Conservation (phyloP, 2,797 vertebrate genomes). For the Leptoclinus maculatus region DNA sequence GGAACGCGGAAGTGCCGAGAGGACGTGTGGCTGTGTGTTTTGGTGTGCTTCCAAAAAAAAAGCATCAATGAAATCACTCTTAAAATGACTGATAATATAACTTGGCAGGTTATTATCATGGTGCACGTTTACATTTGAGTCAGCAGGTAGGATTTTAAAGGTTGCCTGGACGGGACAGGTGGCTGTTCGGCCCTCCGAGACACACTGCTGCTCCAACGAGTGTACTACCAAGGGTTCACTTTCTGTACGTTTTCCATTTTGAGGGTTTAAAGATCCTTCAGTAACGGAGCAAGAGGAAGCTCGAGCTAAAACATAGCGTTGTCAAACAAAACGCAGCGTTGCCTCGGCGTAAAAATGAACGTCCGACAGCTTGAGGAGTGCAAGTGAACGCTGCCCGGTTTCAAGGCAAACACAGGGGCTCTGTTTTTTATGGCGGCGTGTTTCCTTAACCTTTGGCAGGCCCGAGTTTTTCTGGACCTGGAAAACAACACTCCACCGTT, state of each 20-base stretch:
- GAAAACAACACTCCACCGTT: slow-evolving; percentile 66
- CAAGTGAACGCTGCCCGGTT: slow-evolving; percentile 30
- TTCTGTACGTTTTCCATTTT: background rate
- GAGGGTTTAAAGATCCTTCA: slow-evolving; percentile 1
- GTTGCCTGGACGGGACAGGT: background rate
- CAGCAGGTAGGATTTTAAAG: background rate
- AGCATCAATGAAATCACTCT: background rate
- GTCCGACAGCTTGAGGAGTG: slow-evolving; percentile 47
- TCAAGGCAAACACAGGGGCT: slow-evolving; percentile 69
- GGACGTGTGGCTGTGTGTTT: slow-evolving; percentile 35
- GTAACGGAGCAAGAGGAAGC: slow-evolving; percentile 13
- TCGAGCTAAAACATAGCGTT: slow-evolving; percentile 11
- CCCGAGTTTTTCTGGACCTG: slow-evolving; percentile 46
- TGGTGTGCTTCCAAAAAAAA: slow-evolving; percentile 7
- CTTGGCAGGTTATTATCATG: slow-evolving; percentile 1
- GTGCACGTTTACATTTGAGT: background rate
- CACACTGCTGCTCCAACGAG: background rate
- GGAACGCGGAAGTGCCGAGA: slow-evolving; percentile 46
- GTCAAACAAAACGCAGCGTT: slow-evolving; percentile 47
- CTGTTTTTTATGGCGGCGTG: slow-evolving; percentile 59
- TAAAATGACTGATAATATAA: background rate
- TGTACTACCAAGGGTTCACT: background rate
- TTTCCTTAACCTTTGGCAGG: slow-evolving; percentile 76
- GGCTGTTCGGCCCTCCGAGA: background rate
- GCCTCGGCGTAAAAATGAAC: slow-evolving; percentile 8